Conservation (phyloP, 1,140 invertebrate species). For the Wiebesia pumilae region DNA sequence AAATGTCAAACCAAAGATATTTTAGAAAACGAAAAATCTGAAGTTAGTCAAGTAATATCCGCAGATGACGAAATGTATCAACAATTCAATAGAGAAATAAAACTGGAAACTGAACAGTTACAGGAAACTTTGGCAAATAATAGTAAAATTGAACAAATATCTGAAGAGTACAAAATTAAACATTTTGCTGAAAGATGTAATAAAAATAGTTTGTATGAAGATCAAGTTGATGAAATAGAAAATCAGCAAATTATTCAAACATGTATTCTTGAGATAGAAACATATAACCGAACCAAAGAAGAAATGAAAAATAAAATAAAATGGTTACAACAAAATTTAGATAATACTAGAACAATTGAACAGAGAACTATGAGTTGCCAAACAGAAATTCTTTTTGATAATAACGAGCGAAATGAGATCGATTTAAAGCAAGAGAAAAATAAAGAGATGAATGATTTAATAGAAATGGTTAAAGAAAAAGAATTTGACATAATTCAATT, state of each 20-base stretch:
- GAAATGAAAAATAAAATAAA: conserved; percentile 28
- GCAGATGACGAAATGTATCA: no score
- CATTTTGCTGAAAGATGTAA: conserved; percentile 1
- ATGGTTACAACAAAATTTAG: conserved; percentile 13
- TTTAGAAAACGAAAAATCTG: not conserved
- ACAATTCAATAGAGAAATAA: no score
- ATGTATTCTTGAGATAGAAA: conserved; percentile 47
- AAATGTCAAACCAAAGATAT: conserved; percentile 32
- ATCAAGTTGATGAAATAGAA: conserved; percentile 37
- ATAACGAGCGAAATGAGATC: not conserved
- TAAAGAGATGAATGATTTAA: conserved; percentile 27
- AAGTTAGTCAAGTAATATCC: not conserved
- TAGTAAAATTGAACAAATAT: conserved; percentile 34
- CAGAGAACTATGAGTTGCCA: conserved; percentile 30
- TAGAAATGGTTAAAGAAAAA: conserved; percentile 27
- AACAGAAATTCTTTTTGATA: not conserved
- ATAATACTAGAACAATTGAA: not conserved
- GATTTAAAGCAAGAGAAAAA: conserved; percentile 29
- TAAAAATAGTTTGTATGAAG: not conserved
- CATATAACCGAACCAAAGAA: conserved; percentile 33
- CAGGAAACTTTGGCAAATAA: not conserved
- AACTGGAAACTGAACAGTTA: not conserved
- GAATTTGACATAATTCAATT: not conserved
- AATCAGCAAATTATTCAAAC: conserved; percentile 8
- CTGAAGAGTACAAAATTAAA: conserved; percentile 24